phyloP scores from a whole-genome alignment of 2,797 vertebrate species.

The Pangasius krempfi region DNA sequence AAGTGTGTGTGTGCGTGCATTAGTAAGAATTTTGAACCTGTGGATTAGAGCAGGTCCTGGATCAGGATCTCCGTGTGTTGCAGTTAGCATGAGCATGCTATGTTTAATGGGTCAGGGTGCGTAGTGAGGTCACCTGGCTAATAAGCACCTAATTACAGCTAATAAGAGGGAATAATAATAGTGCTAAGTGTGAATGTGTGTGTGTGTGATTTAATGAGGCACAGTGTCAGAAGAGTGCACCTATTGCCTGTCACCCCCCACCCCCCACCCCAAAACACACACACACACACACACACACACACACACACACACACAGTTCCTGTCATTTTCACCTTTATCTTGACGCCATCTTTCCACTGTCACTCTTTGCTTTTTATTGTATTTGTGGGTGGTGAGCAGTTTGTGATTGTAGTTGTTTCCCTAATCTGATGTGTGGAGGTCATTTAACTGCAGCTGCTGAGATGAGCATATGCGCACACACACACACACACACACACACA shows the following conservation, averaged over 20 bases:
- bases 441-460: conserved; percentile 53
- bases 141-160: conserved; percentile 29
- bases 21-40: neutral
- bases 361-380: conserved; percentile 25
- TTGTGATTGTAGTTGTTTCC: conserved; percentile 27
- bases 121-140: neutral
- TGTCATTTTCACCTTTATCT: neutral
- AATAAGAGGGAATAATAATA: conserved; percentile 29
- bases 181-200: neutral
- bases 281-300: neutral
- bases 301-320: neutral
- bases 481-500: conserved; percentile 19
- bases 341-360: neutral
- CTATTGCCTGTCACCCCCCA: neutral
- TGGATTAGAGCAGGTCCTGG: neutral
- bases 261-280: neutral
- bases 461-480: conserved; percentile 19
- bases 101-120: conserved; percentile 25
- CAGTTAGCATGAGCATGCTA: neutral
- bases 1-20: conserved; percentile 24
- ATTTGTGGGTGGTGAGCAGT: neutral
- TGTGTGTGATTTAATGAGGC: conserved; percentile 7
- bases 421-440: conserved; percentile 44
- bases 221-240: neutral
- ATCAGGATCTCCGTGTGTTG: neutral